Evolutionary conservation across 2,797 vertebrate species (phyloP).

Genomic region (Acomys russatus): DNA sequence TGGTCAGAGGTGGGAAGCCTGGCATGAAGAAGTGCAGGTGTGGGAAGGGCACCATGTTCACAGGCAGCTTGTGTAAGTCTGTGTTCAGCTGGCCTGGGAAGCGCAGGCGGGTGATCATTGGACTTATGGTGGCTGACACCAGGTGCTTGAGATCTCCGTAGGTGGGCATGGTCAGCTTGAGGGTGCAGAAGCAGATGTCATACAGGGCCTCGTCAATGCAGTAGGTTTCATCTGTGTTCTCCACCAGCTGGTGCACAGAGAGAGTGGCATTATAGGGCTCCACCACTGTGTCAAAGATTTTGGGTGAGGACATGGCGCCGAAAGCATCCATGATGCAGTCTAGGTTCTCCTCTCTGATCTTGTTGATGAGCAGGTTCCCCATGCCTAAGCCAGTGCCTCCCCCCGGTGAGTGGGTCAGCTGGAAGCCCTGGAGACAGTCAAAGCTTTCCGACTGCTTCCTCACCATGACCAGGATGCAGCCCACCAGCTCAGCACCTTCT

Average conservation of each 20-base stretch:
- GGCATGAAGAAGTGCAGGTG: conserved; percentile 94
- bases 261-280: conserved; percentile 89
- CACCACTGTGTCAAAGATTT: conserved; percentile 87
- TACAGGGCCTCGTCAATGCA: conserved; percentile 89
- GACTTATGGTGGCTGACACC: too few species aligned
- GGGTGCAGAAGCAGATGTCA: conserved; percentile 78
- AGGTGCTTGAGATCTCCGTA: too few species aligned
- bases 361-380: conserved; percentile 90
- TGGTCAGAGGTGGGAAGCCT: conserved; percentile 92
- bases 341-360: conserved; percentile 95
- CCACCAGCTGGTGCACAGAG: conserved; percentile 90
- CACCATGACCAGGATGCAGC: conserved; percentile 90
- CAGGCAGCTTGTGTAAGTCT: conserved; percentile 88
- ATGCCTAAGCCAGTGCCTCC: conserved; percentile 93
- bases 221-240: conserved; percentile 92
- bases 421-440: conserved; percentile 91
- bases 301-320: conserved; percentile 94
- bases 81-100: conserved; percentile 92
- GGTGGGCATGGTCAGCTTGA: too few species aligned
- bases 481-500: conserved; percentile 89
- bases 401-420: conserved; percentile 90
- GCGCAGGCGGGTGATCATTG: conserved; percentile 89
- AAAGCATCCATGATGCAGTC: conserved; percentile 97
- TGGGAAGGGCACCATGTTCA: conserved; percentile 92
- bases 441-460: conserved; percentile 91